Conservation (phyloP, 2,888 invertebrate species). For the Eustalomyia histrio region DNA sequence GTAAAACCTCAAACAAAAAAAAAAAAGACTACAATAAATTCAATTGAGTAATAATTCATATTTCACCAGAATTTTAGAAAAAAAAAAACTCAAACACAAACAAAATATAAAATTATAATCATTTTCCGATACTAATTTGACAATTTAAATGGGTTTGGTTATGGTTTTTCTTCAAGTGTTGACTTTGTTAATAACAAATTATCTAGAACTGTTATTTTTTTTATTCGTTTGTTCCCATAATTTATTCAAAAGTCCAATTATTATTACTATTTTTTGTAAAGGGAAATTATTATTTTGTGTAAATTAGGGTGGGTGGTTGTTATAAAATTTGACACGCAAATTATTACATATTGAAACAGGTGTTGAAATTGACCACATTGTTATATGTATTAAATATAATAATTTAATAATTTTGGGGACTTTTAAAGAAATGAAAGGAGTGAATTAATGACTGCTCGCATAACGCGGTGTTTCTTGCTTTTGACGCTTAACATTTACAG, state of each 20-base stretch:
- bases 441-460: no score
- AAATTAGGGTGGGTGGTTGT: slow-evolving; percentile 9
- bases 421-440: no score
- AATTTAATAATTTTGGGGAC: no score
- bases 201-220: slow-evolving; percentile 37
- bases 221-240: slow-evolving; percentile 39
- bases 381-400: neutral
- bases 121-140: slow-evolving; percentile 70
- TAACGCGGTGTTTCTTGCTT: no score
- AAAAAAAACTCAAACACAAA: slow-evolving; percentile 9
- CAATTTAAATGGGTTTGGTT: slow-evolving; percentile 54
- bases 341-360: slow-evolving; percentile 48
- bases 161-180: slow-evolving; percentile 48
- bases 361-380: slow-evolving; percentile 51
- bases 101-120: slow-evolving; percentile 28
- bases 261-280: slow-evolving; percentile 4
- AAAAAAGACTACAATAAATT: slow-evolving; percentile 13
- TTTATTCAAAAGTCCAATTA: slow-evolving; percentile 51
- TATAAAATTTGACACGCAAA: slow-evolving; percentile 36
- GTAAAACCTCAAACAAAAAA: slow-evolving; percentile 44
- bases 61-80: slow-evolving; percentile 66
- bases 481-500: no score
- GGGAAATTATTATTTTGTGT: slow-evolving; percentile 27
- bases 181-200: slow-evolving; percentile 55
- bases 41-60: slow-evolving; percentile 75